Evolutionary conservation across 2,888 invertebrate genomes (phyloP).

Genomic region (Phalangium opilio): DNA sequence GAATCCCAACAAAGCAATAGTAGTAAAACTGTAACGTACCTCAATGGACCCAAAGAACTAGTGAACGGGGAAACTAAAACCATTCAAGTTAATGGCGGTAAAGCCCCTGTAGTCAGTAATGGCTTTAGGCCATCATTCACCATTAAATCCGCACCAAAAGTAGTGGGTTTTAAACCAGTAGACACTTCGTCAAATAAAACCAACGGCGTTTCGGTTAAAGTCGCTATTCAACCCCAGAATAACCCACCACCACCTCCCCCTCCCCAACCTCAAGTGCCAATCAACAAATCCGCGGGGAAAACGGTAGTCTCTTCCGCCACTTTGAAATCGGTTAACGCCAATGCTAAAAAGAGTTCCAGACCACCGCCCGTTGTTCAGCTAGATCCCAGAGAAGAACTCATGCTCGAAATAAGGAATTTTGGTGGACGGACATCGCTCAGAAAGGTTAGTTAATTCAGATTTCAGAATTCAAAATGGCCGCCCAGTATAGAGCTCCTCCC

Average conservation of each 20-base stretch:
- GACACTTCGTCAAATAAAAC: background rate
- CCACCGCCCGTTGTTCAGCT: conserved; percentile 17
- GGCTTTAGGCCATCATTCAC: too few relatives aligned
- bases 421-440: conserved; percentile 33
- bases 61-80: too few relatives aligned
- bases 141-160: too few relatives aligned
- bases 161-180: too few relatives aligned
- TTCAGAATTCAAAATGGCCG: too few relatives aligned
- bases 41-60: too few relatives aligned
- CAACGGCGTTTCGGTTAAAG: too few relatives aligned
- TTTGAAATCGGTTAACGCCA: background rate
- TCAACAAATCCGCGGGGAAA: background rate
- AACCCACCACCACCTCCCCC: conserved; percentile 12
- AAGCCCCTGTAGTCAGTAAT: too few relatives aligned
- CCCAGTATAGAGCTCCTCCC: too few relatives aligned
- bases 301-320: background rate
- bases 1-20: too few relatives aligned
- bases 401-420: conserved; percentile 55
- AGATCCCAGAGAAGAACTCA: conserved; percentile 48
- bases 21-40: too few relatives aligned
- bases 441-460: conserved; percentile 23
- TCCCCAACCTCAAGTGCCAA: conserved; percentile 1
- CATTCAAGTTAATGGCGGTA: too few relatives aligned
- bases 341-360: conserved; percentile 2
- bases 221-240: background rate